phyloP scores from a whole-genome alignment of 1,140 invertebrate genomes.

The Rhopalosiphum maidis region DNA sequence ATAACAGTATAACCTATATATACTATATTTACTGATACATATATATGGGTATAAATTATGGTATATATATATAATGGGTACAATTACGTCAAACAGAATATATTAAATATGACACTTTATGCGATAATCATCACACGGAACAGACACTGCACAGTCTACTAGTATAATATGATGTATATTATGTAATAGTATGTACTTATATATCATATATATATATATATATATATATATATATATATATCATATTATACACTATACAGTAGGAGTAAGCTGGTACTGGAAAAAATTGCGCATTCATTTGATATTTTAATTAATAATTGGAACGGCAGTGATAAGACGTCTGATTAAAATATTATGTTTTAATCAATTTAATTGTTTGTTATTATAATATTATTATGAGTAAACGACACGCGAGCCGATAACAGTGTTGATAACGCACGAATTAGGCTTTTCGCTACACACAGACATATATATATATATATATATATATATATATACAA shows the following conservation, averaged over 20 bases:
- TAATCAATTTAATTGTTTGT: constrained; percentile 57
- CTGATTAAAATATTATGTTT: constrained; percentile 57
- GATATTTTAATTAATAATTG: constrained; percentile 57
- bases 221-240: too few species aligned
- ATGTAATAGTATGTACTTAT: not conserved
- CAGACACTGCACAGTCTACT: not conserved
- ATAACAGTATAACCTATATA: too few species aligned
- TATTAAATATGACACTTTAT: not conserved
- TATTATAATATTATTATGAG: constrained; percentile 53
- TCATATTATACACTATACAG: not conserved
- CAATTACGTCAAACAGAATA: not conserved
- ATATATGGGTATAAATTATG: not conserved
- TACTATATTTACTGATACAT: not conserved
- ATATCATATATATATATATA: too few species aligned
- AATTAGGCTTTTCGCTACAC: constrained; percentile 44
- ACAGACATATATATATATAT: not conserved
- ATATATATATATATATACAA: not conserved
- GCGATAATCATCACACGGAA: not conserved
- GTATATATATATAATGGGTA: not conserved
- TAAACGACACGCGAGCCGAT: constrained; percentile 49
- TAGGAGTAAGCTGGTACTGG: not conserved
- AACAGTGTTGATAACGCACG: constrained; percentile 52
- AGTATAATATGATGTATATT: not conserved
- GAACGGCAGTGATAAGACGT: constrained; percentile 46
- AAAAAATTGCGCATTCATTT: constrained; percentile 45